A percentile compares a stretch with the other conserved stretches of the same genome.
Evolutionary conservation across 2,797 vertebrate species (phyloP).

Genomic region (Alectoris magna): DNA sequence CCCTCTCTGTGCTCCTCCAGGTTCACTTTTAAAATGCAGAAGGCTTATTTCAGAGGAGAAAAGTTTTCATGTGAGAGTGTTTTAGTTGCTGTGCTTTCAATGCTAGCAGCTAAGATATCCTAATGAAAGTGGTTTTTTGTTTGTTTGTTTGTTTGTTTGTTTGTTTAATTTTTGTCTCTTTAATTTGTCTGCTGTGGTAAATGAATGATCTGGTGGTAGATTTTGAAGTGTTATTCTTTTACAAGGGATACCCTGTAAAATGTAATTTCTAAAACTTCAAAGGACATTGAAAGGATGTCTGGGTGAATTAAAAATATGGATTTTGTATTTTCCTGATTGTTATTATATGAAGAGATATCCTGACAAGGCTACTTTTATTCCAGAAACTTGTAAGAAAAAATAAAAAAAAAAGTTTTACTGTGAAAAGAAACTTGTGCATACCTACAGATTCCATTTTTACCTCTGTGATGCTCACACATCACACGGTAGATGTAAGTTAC

Average conservation of each 20-base stretch:
- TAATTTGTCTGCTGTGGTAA: constrained; percentile 9
- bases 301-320: neutral
- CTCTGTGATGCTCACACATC: neutral
- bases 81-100: constrained; percentile 11
- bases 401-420: neutral
- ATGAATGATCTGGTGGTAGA: constrained; percentile 12
- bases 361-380: neutral
- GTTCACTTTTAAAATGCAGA: neutral
- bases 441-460: neutral
- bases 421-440: neutral
- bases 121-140: neutral
- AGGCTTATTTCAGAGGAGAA: neutral
- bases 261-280: neutral
- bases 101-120: neutral
- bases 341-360: neutral
- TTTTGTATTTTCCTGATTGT: neutral
- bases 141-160: too few relatives aligned
- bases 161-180: neutral
- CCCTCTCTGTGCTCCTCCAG: neutral
- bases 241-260: neutral
- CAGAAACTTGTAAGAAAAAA: neutral
- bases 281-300: constrained; percentile 13
- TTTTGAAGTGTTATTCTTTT: constrained; percentile 18
- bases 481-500: neutral
- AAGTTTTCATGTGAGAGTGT: neutral